Base-by-base conservation (phyloP, 2,113 vertebrate genomes). In the Melanerpes formicivorus region DNA sequence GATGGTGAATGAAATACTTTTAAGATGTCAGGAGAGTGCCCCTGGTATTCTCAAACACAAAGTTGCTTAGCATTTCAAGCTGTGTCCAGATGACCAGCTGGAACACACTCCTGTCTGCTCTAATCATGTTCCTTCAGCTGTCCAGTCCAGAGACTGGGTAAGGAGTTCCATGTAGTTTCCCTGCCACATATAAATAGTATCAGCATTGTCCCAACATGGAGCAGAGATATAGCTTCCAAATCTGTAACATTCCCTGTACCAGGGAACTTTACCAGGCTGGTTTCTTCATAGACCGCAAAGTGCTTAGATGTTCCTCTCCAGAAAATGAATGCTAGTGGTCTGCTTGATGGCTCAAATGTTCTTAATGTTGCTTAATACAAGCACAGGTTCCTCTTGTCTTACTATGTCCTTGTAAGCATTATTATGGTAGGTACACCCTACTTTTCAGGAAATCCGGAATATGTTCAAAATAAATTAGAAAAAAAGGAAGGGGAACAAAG, bases 401-500 rank as follows among this genome's bases (percentile, higher is more conserved):
- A 42, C 7, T 74, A 46, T 18, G 12, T 73, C 16, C 70, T 66
- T 46, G 25, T 40, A 91, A 56, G 18, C 19, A 50, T 30, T 66
- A 74, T 18, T 50, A 34, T 90, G 60, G 60, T 55, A 75, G 37
- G 52, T 52, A 80, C 25, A 56, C 19, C 10, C 46, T 70, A 23
- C 42, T 90, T 88, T 80, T 77, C 80, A 85, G 90, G 88, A 95
- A 94, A 91, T 90, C 52, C 37, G 0, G 37, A 90, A 72, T 74
- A 80, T 9, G n/a, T 67, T 74, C 27, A 58, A 72, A 92, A 84
- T 65, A 1, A 83, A 59, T 80, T 34, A 69, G 62, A 91, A 85
- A 91, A 37, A 37, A 29, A 18, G n/a, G 80, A 96, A 96, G 82
- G 30, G 69, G 44, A 95, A 91, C 62, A 32, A 91, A 64, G 50